Evolutionary conservation across 1,140 invertebrate genomes (phyloP).

Genomic region (Drosophila mauritiana): DNA sequence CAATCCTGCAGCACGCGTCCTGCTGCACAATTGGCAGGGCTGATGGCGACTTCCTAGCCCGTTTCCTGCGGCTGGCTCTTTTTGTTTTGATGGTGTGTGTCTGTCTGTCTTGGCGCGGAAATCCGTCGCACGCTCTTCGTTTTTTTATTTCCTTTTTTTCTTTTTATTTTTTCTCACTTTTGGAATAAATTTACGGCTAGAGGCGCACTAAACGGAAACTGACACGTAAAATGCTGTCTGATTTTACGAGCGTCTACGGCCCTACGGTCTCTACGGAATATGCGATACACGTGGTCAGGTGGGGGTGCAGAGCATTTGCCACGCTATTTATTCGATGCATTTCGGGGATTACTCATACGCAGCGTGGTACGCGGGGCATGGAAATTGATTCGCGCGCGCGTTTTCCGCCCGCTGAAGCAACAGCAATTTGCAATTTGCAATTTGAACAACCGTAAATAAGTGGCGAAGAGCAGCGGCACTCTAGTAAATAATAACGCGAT

Average conservation of each 20-base stretch:
- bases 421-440: conserved; percentile 62
- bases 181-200: conserved; percentile 54
- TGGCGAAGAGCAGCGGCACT: conserved; percentile 30
- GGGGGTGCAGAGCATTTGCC: conserved; percentile 9
- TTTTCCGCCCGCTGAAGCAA: conserved; percentile 44
- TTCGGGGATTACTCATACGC: conserved; percentile 66
- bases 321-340: conserved; percentile 20
- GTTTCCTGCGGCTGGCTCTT: conserved; percentile 55
- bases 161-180: conserved; percentile 16
- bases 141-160: conserved; percentile 5
- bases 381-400: conserved; percentile 47
- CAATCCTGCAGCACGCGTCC: conserved; percentile 68
- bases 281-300: conserved; percentile 45
- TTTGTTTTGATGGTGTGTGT: conserved; percentile 33
- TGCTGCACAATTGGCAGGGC: conserved; percentile 74
- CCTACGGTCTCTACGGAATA: conserved; percentile 10
- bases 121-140: conserved; percentile 65
- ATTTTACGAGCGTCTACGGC: conserved; percentile 42
- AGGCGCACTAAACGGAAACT: conserved; percentile 71
- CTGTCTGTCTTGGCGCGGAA: conserved; percentile 68
- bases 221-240: conserved; percentile 57
- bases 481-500: conserved; percentile 26
- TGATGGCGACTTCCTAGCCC: conserved; percentile 56
- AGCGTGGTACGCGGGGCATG: conserved; percentile 38
- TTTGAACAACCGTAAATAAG: conserved; percentile 43